Base-by-base conservation (phyloP, 2,888 invertebrate genomes). In the Agrilus biguttatus region DNA sequence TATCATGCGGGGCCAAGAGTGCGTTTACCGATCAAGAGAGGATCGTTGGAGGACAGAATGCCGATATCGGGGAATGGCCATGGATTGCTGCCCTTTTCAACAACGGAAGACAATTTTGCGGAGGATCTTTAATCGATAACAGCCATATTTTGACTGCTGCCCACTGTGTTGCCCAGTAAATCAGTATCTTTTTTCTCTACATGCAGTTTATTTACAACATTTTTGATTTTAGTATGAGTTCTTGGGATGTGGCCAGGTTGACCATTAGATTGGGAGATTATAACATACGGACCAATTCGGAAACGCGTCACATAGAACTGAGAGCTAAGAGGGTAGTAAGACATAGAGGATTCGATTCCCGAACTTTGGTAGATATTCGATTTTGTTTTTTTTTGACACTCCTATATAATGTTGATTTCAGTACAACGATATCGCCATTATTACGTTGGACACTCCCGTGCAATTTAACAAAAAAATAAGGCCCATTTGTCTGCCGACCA, bases 101-200 rank as follows among this genome's bases (percentile, higher is more conserved):
- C 60, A 76, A 75, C 6, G 86, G 85, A 13, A 74, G 87, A 32
- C 88, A 90, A 62, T 89, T 90, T 65, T 90, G 90, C 60, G 90
- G 89, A 2, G 90, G 89, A 8, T 87, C 88, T 1, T 69, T 90
- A 37, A 83, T 90, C 48, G 87, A 89, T 55, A 75, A 78, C 49
- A 66, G 62, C 40, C 88, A 89, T 57, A 78, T 90, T 39, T 67
- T 90, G 12, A 83, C 89, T 2, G 88, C 89, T 3, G 89, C 90
- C 2, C 89, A 90, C 67, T 90, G 90, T 61, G 85, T 90, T 21
- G 86, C 87, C 28, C 84, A 86, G 89, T 89, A 71, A 76, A 79
- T 66, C 44, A 14, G 8, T 17, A 12, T 17, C 36, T 36, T 12
- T 17, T 35, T 35, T 5, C 8, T 2, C 5, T 10, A 12, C 8